A percentile compares a stretch with the other conserved stretches of the same genome.
These are phyloP conservation scores for Haliaeetus leucogaster DNA, from an alignment of 2,113 vertebrate genomes.

Conservation along the genomic window DNA sequence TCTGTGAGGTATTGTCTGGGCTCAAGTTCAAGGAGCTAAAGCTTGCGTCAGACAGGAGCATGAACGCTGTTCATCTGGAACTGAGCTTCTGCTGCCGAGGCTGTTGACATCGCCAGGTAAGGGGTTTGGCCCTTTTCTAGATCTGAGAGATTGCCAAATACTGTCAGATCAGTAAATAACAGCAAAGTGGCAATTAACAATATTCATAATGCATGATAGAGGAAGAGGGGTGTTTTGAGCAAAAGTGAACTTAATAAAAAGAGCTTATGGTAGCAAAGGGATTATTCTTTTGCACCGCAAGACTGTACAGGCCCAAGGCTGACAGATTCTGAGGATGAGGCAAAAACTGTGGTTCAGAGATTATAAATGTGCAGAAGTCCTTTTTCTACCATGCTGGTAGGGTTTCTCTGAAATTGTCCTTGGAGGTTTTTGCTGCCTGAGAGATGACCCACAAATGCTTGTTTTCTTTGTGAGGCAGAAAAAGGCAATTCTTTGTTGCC, in stretches of 20 bases:
- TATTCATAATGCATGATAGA: fast-evolving
- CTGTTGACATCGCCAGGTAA: not conserved
- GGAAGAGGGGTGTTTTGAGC: not conserved
- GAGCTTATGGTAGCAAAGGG: not conserved
- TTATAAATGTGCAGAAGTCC: not conserved
- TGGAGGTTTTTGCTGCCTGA: not conserved
- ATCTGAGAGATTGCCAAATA: fast-evolving
- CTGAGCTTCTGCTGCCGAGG: not conserved
- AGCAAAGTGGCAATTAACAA: not conserved
- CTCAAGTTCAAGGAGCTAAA: not conserved
- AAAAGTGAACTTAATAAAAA: not conserved
- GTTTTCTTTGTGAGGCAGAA: not conserved
- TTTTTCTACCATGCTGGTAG: not conserved
- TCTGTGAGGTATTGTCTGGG: not conserved
- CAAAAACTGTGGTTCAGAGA: not conserved
- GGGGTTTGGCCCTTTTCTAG: not conserved
- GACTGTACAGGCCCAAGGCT: not conserved
- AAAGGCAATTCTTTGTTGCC: not conserved
- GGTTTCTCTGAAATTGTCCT: not conserved
- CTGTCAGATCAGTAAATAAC: too few species aligned
- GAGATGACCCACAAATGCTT: too few species aligned
- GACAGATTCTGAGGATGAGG: too few species aligned
- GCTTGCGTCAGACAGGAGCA: not conserved
- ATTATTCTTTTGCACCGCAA: not conserved
- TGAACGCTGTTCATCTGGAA: not conserved